A percentile compares a stretch with the other conserved stretches of the same genome.
Evolutionary conservation across 2,888 invertebrate species (phyloP).

Genomic region (Sinohyriopsis cumingii): DNA sequence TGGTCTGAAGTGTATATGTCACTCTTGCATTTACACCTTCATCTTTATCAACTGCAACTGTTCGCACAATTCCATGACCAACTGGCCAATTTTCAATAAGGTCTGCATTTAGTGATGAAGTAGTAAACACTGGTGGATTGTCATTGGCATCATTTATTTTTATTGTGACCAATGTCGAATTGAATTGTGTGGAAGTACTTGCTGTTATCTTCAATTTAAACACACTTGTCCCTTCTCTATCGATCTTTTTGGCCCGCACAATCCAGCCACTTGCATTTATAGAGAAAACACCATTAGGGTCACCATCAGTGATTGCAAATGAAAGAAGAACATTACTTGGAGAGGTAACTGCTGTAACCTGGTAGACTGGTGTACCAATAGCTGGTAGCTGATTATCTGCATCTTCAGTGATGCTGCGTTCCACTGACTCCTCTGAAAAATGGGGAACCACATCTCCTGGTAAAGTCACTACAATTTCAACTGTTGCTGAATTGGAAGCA

Average conservation of each 20-base stretch:
- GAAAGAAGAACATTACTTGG: conserved; percentile 21
- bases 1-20: conserved; percentile 85
- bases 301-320: conserved; percentile 82
- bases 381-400: conserved; percentile 77
- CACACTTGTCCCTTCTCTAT: conserved; percentile 85
- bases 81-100: conserved; percentile 92
- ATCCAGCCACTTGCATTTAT: conserved; percentile 88
- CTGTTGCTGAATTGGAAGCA: conserved; percentile 44
- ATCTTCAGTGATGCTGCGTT: conserved; percentile 89
- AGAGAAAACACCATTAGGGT: conserved; percentile 83
- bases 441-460: conserved; percentile 46
- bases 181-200: conserved; percentile 83
- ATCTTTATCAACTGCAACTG: conserved; percentile 89
- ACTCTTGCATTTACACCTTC: conserved; percentile 89
- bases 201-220: conserved; percentile 89
- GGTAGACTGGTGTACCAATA: conserved; percentile 83
- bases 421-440: conserved; percentile 78
- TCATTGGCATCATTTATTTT: conserved; percentile 91
- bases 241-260: conserved; percentile 84
- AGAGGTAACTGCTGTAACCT: conserved; percentile 73
- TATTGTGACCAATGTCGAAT: conserved; percentile 85
- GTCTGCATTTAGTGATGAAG: conserved; percentile 75
- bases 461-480: conserved; percentile 54
- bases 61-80: conserved; percentile 92
- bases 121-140: conserved; percentile 81